These are phyloP conservation scores for Agapornis roseicollis DNA, from an alignment of 2,113 vertebrate species.

Conservation along the genomic window DNA sequence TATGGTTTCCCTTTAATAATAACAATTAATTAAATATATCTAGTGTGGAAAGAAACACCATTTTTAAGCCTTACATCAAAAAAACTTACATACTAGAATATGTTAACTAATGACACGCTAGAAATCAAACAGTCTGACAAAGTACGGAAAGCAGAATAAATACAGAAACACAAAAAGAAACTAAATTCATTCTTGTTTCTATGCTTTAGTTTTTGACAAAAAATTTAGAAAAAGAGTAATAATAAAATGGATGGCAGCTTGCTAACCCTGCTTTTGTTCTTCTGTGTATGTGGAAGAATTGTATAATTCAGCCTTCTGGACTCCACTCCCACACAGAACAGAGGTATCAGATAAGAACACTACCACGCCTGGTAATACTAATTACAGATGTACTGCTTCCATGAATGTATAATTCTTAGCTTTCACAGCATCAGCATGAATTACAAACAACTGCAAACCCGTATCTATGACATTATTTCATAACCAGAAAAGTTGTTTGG, in stretches of 20 bases:
- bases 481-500: neutral
- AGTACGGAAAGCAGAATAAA: neutral
- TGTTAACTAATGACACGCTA: neutral
- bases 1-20: neutral
- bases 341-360: neutral
- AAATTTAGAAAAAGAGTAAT: neutral
- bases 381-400: neutral
- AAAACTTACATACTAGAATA: neutral
- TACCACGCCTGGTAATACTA: neutral
- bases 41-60: neutral
- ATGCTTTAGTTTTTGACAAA: neutral
- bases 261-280: neutral
- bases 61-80: neutral
- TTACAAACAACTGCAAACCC: neutral
- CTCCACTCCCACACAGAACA: neutral
- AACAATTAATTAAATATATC: neutral
- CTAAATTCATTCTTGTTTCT: neutral
- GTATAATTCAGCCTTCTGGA: neutral
- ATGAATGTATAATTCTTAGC: neutral
- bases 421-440: neutral
- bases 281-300: neutral
- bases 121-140: neutral
- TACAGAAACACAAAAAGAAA: neutral
- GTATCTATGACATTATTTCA: neutral
- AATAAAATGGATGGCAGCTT: neutral